A percentile compares a stretch with the other conserved stretches of the same genome.
Conservation (phyloP, 1,140 invertebrate species). For the Bombus breviceps region DNA sequence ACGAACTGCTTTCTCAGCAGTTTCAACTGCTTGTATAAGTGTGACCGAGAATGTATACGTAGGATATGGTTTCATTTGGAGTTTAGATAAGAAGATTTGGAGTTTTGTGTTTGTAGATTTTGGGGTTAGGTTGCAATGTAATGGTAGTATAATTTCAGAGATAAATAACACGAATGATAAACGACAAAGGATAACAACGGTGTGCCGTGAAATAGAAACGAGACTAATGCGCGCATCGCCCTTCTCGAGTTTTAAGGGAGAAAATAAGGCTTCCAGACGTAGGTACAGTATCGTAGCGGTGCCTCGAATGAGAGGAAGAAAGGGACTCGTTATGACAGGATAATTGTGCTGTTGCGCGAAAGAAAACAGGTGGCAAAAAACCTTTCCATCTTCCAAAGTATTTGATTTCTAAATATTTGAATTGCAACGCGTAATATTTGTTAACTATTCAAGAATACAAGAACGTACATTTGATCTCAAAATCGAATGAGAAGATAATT, state of each 20-base stretch:
- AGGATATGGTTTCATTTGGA: background rate
- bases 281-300: slow-evolving; percentile 20
- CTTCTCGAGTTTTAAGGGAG: slow-evolving; percentile 48
- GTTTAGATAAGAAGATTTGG: background rate
- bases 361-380: background rate
- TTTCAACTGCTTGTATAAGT: background rate
- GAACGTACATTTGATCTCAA: too few species aligned
- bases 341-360: background rate
- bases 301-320: slow-evolving; percentile 8
- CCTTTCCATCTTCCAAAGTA: background rate
- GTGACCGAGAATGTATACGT: background rate
- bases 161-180: background rate
- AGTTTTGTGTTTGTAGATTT: too few species aligned
- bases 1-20: background rate
- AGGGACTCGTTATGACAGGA: background rate
- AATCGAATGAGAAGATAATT: background rate
- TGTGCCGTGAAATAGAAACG: slow-evolving; percentile 35
- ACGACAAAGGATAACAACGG: background rate
- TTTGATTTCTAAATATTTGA: background rate
- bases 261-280: slow-evolving; percentile 42
- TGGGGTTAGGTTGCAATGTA: too few species aligned
- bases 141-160: too few species aligned
- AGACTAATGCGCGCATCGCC: slow-evolving; percentile 39
- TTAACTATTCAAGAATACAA: too few species aligned
- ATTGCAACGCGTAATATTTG: background rate